A percentile compares a stretch with the other conserved stretches of the same genome.
These are phyloP conservation scores for Ganaspis sp. DNA, from an alignment of 1,140 invertebrate genomes.

Conservation along the genomic window DNA sequence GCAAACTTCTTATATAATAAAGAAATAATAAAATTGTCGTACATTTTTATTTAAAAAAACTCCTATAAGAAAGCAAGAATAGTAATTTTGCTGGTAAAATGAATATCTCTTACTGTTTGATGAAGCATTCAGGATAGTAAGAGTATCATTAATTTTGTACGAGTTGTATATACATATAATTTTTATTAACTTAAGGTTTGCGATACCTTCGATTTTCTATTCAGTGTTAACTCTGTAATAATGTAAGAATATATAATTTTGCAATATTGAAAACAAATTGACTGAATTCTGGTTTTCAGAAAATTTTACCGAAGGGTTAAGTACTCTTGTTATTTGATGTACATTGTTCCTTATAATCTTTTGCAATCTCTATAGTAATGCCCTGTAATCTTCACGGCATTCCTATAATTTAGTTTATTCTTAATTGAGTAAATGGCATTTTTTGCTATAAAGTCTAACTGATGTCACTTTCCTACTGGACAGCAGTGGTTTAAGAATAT, in stretches of 20 bases:
- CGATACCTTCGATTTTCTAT: not conserved
- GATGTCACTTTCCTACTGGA: not conserved
- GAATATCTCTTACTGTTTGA: no score
- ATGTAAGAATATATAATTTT: not conserved
- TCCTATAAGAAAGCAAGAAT: no score
- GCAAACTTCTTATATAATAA: no score
- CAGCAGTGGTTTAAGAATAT: not conserved
- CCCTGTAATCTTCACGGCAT: not conserved
- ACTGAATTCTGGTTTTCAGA: not conserved
- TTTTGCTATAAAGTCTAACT: slow-evolving; percentile 3
- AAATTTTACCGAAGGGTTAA: slow-evolving; percentile 1
- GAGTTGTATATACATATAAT: not conserved
- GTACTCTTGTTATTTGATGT: slow-evolving; percentile 10
- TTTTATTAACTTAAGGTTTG: not conserved
- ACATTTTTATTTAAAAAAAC: not conserved
- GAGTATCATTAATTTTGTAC: no score
- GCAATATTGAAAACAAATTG: not conserved
- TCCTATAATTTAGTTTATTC: slow-evolving; percentile 6
- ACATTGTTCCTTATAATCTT: slow-evolving; percentile 6
- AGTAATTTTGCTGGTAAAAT: no score
- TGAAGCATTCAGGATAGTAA: no score
- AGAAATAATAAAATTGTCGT: no score
- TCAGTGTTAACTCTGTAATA: not conserved
- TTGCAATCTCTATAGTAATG: slow-evolving; percentile 1
- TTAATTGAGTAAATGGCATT: not conserved